These are phyloP conservation scores for Tethea ocularis DNA, from an alignment of 2,888 invertebrate genomes.

Conservation along the genomic window DNA sequence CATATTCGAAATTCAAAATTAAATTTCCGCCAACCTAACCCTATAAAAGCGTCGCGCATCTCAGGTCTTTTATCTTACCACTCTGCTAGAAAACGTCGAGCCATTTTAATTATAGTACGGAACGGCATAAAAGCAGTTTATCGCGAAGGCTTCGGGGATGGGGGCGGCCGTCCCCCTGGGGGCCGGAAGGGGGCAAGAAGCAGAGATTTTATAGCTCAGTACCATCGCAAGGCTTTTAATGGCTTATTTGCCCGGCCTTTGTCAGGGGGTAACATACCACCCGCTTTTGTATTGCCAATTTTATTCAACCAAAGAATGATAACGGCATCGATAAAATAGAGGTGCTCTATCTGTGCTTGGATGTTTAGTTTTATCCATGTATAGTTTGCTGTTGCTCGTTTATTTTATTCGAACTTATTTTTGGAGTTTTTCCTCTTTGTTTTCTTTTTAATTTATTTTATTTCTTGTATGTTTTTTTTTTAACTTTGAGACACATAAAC, in stretches of 20 bases:
- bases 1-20: slow-evolving; percentile 6
- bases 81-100: slow-evolving; percentile 65
- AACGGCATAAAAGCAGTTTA: slow-evolving; percentile 81
- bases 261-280: slow-evolving; percentile 58
- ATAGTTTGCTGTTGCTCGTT: background rate
- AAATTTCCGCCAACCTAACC: slow-evolving; percentile 9
- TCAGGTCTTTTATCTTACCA: slow-evolving; percentile 59
- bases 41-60: slow-evolving; percentile 29
- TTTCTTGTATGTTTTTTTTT: too few relatives aligned
- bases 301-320: slow-evolving; percentile 52
- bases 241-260: slow-evolving; percentile 81
- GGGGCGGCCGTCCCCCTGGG: slow-evolving; percentile 33
- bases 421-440: too few relatives aligned
- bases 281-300: slow-evolving; percentile 73
- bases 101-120: slow-evolving; percentile 80
- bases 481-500: too few relatives aligned
- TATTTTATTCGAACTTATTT: too few relatives aligned
- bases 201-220: slow-evolving; percentile 82
- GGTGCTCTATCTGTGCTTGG: slow-evolving; percentile 2
- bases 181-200: slow-evolving; percentile 73
- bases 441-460: too few relatives aligned
- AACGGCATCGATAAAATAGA: slow-evolving; percentile 10
- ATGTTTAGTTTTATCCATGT: background rate
- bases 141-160: slow-evolving; percentile 48
- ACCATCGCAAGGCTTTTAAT: slow-evolving; percentile 80